Percentiles rank a stretch among this genome's conserved stretches.
These are phyloP conservation scores for Nemapogon koenigi DNA, from an alignment of 2,888 invertebrate genomes.

Conservation along the genomic window DNA sequence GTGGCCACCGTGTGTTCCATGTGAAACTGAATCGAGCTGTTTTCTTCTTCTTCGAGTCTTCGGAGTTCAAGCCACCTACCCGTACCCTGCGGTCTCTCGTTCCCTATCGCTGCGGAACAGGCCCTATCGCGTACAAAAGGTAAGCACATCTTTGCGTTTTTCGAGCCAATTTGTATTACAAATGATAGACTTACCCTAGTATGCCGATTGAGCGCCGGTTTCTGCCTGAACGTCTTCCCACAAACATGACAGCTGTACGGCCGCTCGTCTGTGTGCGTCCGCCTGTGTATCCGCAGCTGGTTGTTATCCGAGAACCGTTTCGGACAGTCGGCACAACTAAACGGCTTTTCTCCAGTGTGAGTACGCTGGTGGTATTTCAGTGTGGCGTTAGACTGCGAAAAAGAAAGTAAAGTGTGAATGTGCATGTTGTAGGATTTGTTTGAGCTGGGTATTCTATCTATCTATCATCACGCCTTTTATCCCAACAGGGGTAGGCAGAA, in stretches of 20 bases:
- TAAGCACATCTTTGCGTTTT: no score
- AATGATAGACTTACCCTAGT: background rate
- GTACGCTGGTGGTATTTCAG: slow-evolving; percentile 40
- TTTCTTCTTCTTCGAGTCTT: no score
- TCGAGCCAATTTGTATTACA: no score
- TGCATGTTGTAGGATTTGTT: no score
- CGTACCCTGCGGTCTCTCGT: background rate
- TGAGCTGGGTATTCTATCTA: no score
- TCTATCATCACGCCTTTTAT: no score
- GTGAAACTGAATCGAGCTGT: no score
- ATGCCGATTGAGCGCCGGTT: slow-evolving; percentile 52
- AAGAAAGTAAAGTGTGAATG: no score
- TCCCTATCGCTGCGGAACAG: background rate
- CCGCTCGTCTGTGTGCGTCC: slow-evolving; percentile 39
- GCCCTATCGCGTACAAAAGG: no score
- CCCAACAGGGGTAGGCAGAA: no score
- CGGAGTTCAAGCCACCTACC: background rate
- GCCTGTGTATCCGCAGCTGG: slow-evolving; percentile 30
- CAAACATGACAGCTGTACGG: slow-evolving; percentile 44
- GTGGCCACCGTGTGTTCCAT: no score
- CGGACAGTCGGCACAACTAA: slow-evolving; percentile 26
- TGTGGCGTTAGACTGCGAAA: slow-evolving; percentile 31
- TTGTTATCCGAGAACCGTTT: slow-evolving; percentile 32
- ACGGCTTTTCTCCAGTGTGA: slow-evolving; percentile 43
- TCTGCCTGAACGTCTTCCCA: slow-evolving; percentile 43